These are phyloP conservation scores for Picus viridis DNA, from an alignment of 2,797 vertebrate species.

Conservation along the genomic window DNA sequence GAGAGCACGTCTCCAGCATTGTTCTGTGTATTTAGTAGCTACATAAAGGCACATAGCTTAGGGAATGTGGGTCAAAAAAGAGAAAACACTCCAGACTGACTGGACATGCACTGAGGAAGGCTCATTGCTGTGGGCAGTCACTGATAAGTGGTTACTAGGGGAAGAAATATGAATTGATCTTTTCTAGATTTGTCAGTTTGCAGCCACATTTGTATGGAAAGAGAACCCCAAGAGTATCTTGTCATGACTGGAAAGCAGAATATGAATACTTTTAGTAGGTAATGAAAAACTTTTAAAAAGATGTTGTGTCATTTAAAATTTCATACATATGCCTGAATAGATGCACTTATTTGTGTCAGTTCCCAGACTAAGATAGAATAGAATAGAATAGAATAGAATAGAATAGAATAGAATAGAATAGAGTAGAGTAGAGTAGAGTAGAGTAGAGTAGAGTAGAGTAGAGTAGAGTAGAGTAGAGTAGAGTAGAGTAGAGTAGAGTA, in stretches of 20 bases:
- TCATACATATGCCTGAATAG: rapidly evolving
- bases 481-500: no score
- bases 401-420: no score
- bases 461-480: no score
- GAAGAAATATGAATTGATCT: constrained; percentile 69
- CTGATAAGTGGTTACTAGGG: constrained; percentile 51
- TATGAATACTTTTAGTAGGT: not conserved
- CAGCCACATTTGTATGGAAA: constrained; percentile 9
- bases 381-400: no score
- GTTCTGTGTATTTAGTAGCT: constrained; percentile 37
- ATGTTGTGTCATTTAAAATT: not conserved
- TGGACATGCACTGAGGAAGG: constrained; percentile 53
- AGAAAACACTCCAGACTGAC: constrained; percentile 47
- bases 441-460: no score
- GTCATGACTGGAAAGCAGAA: not conserved
- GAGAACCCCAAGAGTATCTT: not conserved
- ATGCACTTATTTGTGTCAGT: not conserved
- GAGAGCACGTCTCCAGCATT: constrained; percentile 3
- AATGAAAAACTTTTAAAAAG: not conserved
- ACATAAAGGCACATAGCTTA: constrained; percentile 33
- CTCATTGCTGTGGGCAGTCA: constrained; percentile 50
- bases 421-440: no score
- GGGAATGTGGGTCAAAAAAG: constrained; percentile 63
- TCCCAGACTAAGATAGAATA: not conserved
- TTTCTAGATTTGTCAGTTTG: constrained; percentile 58